Percentiles rank a stretch among this genome's conserved stretches.
Evolutionary conservation across 2,888 invertebrate genomes (phyloP).

Genomic region (Meghimatium bilineatum): DNA sequence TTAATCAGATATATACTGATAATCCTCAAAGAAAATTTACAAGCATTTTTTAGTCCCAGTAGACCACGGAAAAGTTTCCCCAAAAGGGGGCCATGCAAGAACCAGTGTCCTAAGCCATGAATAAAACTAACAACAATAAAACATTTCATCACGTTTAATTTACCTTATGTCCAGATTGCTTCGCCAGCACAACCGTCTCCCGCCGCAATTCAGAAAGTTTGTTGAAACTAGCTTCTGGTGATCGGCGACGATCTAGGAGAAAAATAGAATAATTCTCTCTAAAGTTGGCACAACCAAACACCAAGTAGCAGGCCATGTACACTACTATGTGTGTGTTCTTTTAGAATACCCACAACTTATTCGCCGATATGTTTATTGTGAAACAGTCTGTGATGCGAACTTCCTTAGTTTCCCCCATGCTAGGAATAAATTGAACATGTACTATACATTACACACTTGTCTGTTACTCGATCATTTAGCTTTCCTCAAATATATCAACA

Average conservation of each 20-base stretch:
- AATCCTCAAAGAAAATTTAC: too few relatives aligned
- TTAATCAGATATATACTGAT: too few relatives aligned
- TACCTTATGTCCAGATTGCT: conserved; percentile 49
- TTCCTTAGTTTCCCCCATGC: too few relatives aligned
- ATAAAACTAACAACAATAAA: background rate
- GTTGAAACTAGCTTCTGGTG: conserved; percentile 52
- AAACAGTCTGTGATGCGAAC: background rate
- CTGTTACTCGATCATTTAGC: too few relatives aligned
- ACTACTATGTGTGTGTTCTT: background rate
- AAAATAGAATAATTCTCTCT: conserved; percentile 50
- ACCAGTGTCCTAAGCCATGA: background rate
- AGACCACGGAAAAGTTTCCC: too few relatives aligned
- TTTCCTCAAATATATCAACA: too few relatives aligned
- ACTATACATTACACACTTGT: too few relatives aligned
- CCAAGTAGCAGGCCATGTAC: conserved; percentile 49
- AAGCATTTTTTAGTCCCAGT: too few relatives aligned
- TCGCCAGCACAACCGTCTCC: conserved; percentile 65
- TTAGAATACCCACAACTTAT: background rate
- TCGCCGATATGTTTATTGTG: too few relatives aligned
- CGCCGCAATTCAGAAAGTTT: conserved; percentile 56
- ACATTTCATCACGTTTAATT: background rate
- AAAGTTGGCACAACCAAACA: conserved; percentile 51
- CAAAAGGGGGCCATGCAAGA: too few relatives aligned
- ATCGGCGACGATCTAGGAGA: conserved; percentile 42
- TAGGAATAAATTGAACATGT: too few relatives aligned